Base-by-base conservation (phyloP, 2,797 vertebrate species). In the Gouania willdenowi region DNA sequence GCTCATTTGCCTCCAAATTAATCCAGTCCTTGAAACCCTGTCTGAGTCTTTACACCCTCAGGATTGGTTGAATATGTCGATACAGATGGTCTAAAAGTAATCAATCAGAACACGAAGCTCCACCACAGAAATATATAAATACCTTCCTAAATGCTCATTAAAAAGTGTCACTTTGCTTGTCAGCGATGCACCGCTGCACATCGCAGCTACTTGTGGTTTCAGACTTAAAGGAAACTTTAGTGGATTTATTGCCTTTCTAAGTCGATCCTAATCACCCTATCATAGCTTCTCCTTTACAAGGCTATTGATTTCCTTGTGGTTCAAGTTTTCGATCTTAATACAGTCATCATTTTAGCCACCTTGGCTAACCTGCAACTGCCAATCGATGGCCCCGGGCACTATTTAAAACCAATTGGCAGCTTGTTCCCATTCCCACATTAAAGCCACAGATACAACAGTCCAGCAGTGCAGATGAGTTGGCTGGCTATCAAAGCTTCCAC, bases 1-100 rank as follows among this genome's bases (percentile, higher is more conserved):
- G 67, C 59, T 66, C 66, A 78, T 82, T 81, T 78, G 54, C 70
- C 46, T 73, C 71, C 73, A 62, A 9, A 55, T 55, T 70, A 60
- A 71, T 74, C 73, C 57, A 59, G 35, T 71, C 46, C 30, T 51
- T 50, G 52, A 41, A 60, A 51, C 39, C 44, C 44, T 34, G 40
- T 51, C 14, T 36, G 43, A 68, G 55, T 64, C 58, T 71, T 63
- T 56, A 43, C 27, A 21, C 58, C 48, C 58, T 55, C 64, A 58
- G 76, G 62, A 25, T 13, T 33, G 58, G 39, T 51, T 67, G 65
- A 70, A 68, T 54, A 49, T 69, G 58, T 74, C 60, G 52, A 52
- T 58, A 24, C 32, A 34, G 32, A 56, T 20, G 32, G 47, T 58
- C 43, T 39, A 53, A 32, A 41, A 32, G 56, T 57, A 69, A 71